Evolutionary conservation across 2,113 vertebrate species (phyloP).

Genomic region (Pteronura brasiliensis): DNA sequence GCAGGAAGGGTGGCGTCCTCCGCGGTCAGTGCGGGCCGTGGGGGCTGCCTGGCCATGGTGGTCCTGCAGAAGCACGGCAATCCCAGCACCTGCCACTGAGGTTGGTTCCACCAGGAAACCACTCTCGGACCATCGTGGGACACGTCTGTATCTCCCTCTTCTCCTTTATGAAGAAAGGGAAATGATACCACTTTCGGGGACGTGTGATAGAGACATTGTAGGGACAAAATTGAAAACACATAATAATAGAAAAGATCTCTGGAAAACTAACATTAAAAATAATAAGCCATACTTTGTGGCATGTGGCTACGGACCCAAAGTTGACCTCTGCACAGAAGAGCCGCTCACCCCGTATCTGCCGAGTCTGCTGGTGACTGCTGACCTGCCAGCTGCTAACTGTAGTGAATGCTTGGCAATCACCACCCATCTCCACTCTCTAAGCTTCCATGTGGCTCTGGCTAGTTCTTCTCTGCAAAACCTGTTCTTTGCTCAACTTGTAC

Average conservation of each 20-base stretch:
- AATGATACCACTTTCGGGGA: neutral
- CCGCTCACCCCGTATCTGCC: neutral
- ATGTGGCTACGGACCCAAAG: neutral
- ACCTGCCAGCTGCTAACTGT: neutral
- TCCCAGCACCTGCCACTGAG: fast-evolving
- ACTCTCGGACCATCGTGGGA: too few species aligned
- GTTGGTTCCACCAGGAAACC: too few species aligned
- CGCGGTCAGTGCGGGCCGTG: fast-evolving
- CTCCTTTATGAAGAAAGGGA: neutral
- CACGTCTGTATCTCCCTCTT: neutral
- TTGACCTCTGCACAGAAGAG: neutral
- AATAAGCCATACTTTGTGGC: neutral
- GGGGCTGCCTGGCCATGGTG: fast-evolving
- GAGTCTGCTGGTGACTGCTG: neutral
- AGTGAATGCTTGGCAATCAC: neutral
- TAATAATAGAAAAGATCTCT: neutral
- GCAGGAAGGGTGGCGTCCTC: fast-evolving
- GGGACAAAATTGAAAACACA: neutral
- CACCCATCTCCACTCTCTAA: neutral
- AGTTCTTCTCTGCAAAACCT: neutral
- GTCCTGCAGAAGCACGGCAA: neutral
- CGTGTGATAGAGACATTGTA: too few species aligned
- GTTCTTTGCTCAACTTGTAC: neutral
- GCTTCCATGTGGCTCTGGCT: too few species aligned
- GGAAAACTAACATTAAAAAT: neutral